Conservation (phyloP, 2,888 invertebrate species). For the Strigamia maritima region DNA sequence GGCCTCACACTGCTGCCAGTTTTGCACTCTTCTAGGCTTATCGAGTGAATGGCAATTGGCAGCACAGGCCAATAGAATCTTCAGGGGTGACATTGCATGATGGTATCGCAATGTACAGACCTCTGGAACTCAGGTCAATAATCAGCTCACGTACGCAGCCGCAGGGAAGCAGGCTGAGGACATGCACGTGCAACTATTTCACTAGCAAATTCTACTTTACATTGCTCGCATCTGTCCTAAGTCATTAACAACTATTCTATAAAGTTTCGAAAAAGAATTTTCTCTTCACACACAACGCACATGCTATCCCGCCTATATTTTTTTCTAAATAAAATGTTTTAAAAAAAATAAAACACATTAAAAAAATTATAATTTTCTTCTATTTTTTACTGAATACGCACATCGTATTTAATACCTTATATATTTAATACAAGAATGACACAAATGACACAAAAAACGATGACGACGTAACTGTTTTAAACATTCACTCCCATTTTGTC, state of each 20-base stretch:
- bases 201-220: constrained; percentile 34
- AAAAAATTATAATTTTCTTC: no score
- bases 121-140: constrained; percentile 17
- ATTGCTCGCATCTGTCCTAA: constrained; percentile 30
- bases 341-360: no score
- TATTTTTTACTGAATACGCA: no score
- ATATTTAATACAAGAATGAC: no score
- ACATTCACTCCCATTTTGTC: background rate
- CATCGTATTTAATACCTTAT: no score
- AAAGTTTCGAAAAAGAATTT: constrained; percentile 27
- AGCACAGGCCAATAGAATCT: constrained; percentile 14
- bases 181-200: constrained; percentile 32
- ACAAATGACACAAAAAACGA: no score
- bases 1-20: constrained; percentile 13
- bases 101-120: constrained; percentile 24
- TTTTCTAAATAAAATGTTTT: background rate
- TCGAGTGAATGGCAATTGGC: constrained; percentile 30
- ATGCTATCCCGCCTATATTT: background rate
- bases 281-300: background rate
- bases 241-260: constrained; percentile 22
- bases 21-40: constrained; percentile 4
- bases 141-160: constrained; percentile 30
- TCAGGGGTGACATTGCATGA: constrained; percentile 30
- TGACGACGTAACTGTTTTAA: no score
- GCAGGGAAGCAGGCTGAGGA: constrained; percentile 31